Base-by-base conservation (phyloP, 53 echinoderm and acorn worm species). In the Glandiceps talaboti region DNA sequence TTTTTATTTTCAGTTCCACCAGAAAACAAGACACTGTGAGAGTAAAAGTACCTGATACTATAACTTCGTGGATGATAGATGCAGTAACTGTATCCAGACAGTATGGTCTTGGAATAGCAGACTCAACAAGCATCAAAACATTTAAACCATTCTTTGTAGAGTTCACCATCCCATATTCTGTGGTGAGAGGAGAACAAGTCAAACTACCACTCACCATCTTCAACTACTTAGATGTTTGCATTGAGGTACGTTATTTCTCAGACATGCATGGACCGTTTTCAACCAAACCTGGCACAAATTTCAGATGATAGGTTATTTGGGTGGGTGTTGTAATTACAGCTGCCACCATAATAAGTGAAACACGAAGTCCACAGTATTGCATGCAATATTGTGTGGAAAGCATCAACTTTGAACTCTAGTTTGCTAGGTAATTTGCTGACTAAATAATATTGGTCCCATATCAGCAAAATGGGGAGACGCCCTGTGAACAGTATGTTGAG, bases 61-160 rank as follows among this genome's bases (percentile, higher is more conserved):
- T 95, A 79, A 95, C 96, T 20, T 88, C 92, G 25, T 95, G 96
- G 96, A 79, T 82, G 81, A 92, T 90, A 0, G 87, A 95, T 29
- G 90, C 88, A 25, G 82, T 95, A 1, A 86, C 92, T 27, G 73
- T 95, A 76, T 95, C 96, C 14, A 80, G 86, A 73, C 76, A 77
- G 0, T 82, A 92, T 73, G 96, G 96, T 26, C 83, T 95, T 76
- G 96, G 96, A 26, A 86, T 95, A 76, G 90, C 92, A 73, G 77
- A 84, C 31, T 76, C 83, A 1, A 82, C 79, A 26, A 79, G 87
- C 14, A 85, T 95, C 14, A 86, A 81, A 27, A 81, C 92, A 33
- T 90, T 92, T 81, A 95, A 95, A 77, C 82, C 86, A n/a, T 92
- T 95, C 85, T 95, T 95, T 73, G 86, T 95, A 0, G 92, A 95